These are phyloP conservation scores for Elgonia sp. DNA, from an alignment of 2,888 invertebrate species.

Conservation along the genomic window DNA sequence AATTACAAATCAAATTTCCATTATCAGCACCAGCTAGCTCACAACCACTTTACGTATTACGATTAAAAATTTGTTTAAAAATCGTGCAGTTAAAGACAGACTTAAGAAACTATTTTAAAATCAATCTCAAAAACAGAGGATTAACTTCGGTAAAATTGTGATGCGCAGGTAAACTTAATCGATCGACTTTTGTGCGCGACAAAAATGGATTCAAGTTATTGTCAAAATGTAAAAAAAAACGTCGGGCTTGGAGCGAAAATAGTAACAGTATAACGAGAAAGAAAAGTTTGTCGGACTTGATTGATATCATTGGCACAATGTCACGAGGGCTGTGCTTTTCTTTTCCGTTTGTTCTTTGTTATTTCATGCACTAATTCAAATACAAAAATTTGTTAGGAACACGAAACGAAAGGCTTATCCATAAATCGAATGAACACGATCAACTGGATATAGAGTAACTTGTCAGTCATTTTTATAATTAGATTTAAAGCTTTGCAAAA, in stretches of 20 bases:
- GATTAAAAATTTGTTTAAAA: neutral
- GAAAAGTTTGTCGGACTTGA: constrained; percentile 16
- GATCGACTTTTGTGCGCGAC: neutral
- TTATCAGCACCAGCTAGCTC: neutral
- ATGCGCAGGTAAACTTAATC: neutral
- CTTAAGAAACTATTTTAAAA: neutral
- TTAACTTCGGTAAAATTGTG: constrained; percentile 18
- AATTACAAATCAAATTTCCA: neutral
- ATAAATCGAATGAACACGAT: constrained; percentile 66
- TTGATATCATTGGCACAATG: constrained; percentile 63
- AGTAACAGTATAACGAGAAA: constrained; percentile 11
- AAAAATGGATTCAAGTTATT: constrained; percentile 7
- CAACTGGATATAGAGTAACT: constrained; percentile 51
- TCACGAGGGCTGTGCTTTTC: constrained; percentile 47
- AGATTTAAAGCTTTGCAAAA: constrained; percentile 43
- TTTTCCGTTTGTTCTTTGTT: neutral
- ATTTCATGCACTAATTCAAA: constrained; percentile 20
- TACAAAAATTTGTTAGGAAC: constrained; percentile 76
- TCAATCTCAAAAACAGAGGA: neutral
- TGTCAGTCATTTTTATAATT: constrained; percentile 40
- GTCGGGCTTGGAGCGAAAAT: neutral
- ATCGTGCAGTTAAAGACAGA: neutral
- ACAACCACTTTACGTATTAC: neutral
- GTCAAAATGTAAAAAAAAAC: constrained; percentile 13
- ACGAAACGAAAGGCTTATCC: constrained; percentile 77